Conservation (phyloP, 2,797 vertebrate genomes). For the Bovichtus variegatus region DNA sequence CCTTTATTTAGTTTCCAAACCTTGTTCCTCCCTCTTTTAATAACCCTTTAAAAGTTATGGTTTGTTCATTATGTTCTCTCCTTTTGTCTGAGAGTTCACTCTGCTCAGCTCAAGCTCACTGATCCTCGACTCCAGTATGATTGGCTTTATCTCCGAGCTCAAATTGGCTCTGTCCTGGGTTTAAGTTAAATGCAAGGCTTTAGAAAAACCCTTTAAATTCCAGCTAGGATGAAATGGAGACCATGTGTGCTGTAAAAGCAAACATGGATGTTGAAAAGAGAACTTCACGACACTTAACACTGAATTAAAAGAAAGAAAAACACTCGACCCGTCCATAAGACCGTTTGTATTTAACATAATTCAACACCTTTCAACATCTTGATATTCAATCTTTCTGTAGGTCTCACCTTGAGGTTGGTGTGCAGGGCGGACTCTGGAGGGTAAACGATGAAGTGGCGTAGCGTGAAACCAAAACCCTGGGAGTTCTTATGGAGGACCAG, state of each 20-base stretch:
- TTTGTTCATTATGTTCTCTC: conserved; percentile 18
- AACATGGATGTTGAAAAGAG: conserved; percentile 3
- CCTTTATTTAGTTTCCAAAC: not conserved
- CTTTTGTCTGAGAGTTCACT: conserved; percentile 31
- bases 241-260: conserved; percentile 37
- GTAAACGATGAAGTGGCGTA: conserved; percentile 98
- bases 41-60: not conserved
- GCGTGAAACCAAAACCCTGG: conserved; percentile 96
- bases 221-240: conserved; percentile 47
- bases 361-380: not conserved
- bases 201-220: conserved; percentile 21
- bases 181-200: conserved; percentile 35
- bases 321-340: not conserved
- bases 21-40: not conserved
- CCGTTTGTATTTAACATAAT: not conserved
- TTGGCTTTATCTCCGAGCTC: conserved; percentile 35
- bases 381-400: not conserved
- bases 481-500: conserved; percentile 92
- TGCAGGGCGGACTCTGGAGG: conserved; percentile 94
- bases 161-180: conserved; percentile 24
- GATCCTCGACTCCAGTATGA: conserved; percentile 23
- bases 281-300: conserved; percentile 3
- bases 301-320: not conserved
- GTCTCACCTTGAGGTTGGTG: conserved; percentile 89
- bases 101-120: conserved; percentile 24